Conservation (phyloP, 2,888 invertebrate species). For the Crepidodera aurea region DNA sequence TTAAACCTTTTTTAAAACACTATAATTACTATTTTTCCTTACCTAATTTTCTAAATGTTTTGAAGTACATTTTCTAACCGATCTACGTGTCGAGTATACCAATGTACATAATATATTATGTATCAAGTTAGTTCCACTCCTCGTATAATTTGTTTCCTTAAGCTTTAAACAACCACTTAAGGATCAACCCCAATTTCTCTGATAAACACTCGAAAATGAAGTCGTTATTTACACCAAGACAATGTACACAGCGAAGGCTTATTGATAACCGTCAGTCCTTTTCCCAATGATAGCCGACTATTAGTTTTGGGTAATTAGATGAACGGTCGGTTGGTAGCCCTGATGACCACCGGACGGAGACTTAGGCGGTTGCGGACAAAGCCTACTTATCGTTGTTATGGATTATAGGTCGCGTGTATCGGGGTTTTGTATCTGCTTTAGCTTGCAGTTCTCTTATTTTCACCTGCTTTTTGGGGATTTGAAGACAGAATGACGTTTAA, state of each 20-base stretch:
- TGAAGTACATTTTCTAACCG: no score
- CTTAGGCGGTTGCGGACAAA: conserved; percentile 44
- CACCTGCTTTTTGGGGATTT: conserved; percentile 28
- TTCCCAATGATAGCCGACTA: conserved; percentile 34
- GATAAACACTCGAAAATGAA: background rate
- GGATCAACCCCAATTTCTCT: background rate
- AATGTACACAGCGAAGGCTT: background rate
- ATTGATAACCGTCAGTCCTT: background rate
- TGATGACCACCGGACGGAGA: conserved; percentile 36
- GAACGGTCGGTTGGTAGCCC: conserved; percentile 36
- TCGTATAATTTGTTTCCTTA: background rate
- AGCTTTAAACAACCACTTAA: background rate
- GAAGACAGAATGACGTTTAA: background rate
- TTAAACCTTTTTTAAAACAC: no score
- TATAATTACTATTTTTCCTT: no score
- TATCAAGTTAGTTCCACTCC: no score
- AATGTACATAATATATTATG: no score
- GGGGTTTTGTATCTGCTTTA: conserved; percentile 31
- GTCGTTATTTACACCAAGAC: background rate
- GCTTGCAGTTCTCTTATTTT: conserved; percentile 10
- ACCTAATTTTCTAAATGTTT: no score
- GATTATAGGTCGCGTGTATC: conserved; percentile 54
- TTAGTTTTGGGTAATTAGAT: conserved; percentile 42
- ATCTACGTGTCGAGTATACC: no score
- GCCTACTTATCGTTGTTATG: conserved; percentile 52